Conservation (phyloP, 1,140 invertebrate genomes). For the Maconellicoccus hirsutus region DNA sequence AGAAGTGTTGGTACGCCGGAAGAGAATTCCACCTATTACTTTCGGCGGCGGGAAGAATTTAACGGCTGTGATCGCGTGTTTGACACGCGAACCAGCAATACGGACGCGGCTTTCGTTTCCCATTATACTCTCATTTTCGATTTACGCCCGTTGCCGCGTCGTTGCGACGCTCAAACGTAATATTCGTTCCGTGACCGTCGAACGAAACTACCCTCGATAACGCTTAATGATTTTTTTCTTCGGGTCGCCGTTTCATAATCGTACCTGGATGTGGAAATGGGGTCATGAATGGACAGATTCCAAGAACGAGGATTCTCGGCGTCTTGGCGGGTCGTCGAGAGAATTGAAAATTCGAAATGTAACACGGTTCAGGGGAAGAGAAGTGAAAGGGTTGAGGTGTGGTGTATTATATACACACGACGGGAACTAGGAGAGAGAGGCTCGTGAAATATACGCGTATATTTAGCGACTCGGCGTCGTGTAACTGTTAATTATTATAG, state of each 20-base stretch:
- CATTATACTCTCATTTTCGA: neutral
- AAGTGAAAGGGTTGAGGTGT: too few species aligned
- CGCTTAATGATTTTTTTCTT: slow-evolving; percentile 2
- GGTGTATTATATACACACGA: too few species aligned
- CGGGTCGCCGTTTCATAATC: too few species aligned
- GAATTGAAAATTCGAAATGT: too few species aligned
- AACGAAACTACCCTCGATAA: neutral
- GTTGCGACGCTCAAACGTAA: neutral
- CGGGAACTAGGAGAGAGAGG: too few species aligned
- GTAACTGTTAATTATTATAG: neutral
- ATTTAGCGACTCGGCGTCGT: too few species aligned
- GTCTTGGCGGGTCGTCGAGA: too few species aligned
- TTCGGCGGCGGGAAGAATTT: slow-evolving; percentile 1
- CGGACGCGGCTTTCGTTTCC: neutral
- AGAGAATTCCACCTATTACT: slow-evolving; percentile 4
- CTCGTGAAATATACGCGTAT: too few species aligned
- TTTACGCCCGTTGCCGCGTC: neutral
- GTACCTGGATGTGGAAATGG: too few species aligned
- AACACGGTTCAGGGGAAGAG: too few species aligned
- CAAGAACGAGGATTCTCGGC: too few species aligned
- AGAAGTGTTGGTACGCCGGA: slow-evolving; percentile 1
- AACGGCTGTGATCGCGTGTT: neutral
- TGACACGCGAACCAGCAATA: slow-evolving; percentile 1
- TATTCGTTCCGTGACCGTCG: neutral
- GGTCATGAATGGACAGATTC: too few species aligned